Evolutionary conservation across 2,888 invertebrate species (phyloP).

Genomic region (Ephialtes manifestator): DNA sequence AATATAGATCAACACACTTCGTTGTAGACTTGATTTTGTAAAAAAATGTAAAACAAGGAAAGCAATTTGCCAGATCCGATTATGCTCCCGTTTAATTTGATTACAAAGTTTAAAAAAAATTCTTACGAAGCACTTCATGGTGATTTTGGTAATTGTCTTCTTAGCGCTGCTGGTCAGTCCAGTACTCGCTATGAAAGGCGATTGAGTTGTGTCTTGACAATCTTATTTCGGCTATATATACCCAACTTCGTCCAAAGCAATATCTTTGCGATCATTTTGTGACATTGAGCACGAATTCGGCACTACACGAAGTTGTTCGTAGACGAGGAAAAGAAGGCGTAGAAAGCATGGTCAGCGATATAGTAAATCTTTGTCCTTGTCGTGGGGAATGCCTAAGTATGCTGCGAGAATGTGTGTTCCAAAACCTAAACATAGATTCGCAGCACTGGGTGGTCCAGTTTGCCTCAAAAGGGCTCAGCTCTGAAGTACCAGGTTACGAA

Average conservation of each 20-base stretch:
- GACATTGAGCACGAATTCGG: constrained; percentile 34
- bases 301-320: constrained; percentile 6
- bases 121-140: constrained; percentile 79
- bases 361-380: constrained; percentile 53
- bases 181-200: constrained; percentile 78
- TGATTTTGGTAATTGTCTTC: constrained; percentile 44
- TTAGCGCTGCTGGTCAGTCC: constrained; percentile 74
- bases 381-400: constrained; percentile 17
- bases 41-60: no score
- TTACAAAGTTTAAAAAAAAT: background rate
- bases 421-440: background rate
- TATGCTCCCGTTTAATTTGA: background rate
- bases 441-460: background rate
- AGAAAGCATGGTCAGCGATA: constrained; percentile 43
- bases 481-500: constrained; percentile 32
- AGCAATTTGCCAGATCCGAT: no score
- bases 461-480: constrained; percentile 27
- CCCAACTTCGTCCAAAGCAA: background rate
- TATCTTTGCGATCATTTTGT: constrained; percentile 35
- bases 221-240: constrained; percentile 58
- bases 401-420: background rate
- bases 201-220: constrained; percentile 60
- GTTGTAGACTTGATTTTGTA: no score
- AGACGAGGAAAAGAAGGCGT: constrained; percentile 21
- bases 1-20: no score